These are phyloP conservation scores for Taurulus bubalis DNA, from an alignment of 2,113 vertebrate species.

Conservation along the genomic window DNA sequence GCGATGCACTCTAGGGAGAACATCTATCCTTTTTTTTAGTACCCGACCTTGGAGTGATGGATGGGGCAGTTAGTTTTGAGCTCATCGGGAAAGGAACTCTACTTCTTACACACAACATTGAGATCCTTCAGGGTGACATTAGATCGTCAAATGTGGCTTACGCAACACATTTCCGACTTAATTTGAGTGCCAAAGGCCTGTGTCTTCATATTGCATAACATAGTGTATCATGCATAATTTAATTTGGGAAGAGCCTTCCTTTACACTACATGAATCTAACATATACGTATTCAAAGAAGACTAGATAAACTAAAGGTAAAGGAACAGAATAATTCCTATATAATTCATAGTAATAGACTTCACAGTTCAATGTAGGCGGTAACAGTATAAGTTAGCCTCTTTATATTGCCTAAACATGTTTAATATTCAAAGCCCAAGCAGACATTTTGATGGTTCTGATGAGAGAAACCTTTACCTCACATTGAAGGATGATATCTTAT, in stretches of 20 bases:
- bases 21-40: conserved; percentile 17
- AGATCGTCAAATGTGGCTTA: conserved; percentile 21
- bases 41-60: conserved; percentile 40
- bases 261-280: conserved; percentile 17
- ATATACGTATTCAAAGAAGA: conserved; percentile 1
- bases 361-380: conserved; percentile 25
- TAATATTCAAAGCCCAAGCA: conserved; percentile 11
- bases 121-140: conserved; percentile 27
- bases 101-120: background rate
- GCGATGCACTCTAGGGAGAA: background rate
- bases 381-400: conserved; percentile 37
- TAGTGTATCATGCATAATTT: conserved; percentile 40
- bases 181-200: conserved; percentile 16
- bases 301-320: conserved; percentile 22
- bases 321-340: conserved; percentile 42
- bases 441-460: conserved; percentile 15
- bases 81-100: conserved; percentile 29
- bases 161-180: conserved; percentile 16
- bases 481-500: background rate
- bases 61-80: conserved; percentile 31
- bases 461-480: conserved; percentile 21
- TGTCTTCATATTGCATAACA: conserved; percentile 49
- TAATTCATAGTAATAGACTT: conserved; percentile 53
- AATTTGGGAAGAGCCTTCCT: conserved; percentile 28
- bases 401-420: conserved; percentile 48